Percentiles rank a stretch among this genome's conserved stretches.
These are phyloP conservation scores for Chiloscyllium plagiosum DNA, from an alignment of 2,113 vertebrate species.

Conservation along the genomic window DNA sequence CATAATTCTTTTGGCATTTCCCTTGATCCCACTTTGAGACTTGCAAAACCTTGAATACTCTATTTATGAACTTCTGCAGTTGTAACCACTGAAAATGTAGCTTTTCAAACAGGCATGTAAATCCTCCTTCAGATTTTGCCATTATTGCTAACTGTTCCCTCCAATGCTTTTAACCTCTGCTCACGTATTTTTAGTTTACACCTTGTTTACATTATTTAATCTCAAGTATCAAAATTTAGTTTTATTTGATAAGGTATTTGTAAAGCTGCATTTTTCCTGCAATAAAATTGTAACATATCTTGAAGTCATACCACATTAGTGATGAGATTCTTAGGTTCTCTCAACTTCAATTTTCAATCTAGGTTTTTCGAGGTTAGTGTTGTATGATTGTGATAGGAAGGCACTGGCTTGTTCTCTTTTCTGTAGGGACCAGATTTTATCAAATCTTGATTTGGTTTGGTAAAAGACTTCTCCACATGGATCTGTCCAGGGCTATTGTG, in stretches of 20 bases:
- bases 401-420: not conserved
- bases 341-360: not conserved
- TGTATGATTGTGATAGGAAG: not conserved
- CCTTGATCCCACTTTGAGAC: no score
- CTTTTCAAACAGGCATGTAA: not conserved
- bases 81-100: not conserved
- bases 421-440: no score
- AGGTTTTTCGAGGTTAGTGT: not conserved
- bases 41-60: no score
- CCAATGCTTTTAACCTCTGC: not conserved
- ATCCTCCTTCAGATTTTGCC: not conserved
- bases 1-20: not conserved
- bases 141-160: not conserved
- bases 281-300: not conserved
- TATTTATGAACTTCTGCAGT: no score
- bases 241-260: not conserved
- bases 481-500: not conserved
- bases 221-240: no score
- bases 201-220: no score
- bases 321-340: not conserved
- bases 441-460: not conserved
- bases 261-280: not conserved
- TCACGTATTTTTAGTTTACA: not conserved
- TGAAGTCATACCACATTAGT: not conserved
- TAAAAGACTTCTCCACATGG: not conserved